Percentiles rank a stretch among this genome's conserved stretches.
These are phyloP conservation scores for Homarus americanus DNA, from an alignment of 1,140 invertebrate species.

Conservation along the genomic window DNA sequence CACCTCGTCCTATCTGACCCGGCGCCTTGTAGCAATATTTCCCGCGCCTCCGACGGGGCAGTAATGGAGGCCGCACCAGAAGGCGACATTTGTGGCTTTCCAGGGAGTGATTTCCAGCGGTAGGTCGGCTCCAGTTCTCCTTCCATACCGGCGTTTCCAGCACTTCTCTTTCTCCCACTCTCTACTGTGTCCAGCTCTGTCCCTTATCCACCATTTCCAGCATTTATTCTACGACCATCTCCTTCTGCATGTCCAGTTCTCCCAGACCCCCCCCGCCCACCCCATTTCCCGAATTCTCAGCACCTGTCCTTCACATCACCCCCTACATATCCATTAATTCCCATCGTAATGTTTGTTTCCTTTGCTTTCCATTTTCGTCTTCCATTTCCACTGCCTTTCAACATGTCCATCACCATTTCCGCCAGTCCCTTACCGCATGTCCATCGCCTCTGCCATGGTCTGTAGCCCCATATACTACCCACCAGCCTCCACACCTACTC, in stretches of 20 bases:
- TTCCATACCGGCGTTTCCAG: neutral
- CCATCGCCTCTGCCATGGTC: too few relatives aligned
- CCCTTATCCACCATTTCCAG: neutral
- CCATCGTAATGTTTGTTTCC: neutral
- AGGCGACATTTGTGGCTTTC: conserved; percentile 38
- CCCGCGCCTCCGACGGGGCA: neutral
- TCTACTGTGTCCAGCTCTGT: neutral
- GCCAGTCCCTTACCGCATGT: too few relatives aligned
- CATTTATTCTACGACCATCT: neutral
- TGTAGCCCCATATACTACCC: too few relatives aligned
- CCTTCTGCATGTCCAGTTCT: neutral
- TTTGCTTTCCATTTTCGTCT: neutral
- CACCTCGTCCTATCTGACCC: neutral
- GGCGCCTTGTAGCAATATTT: conserved; percentile 2
- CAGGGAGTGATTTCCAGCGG: conserved; percentile 8
- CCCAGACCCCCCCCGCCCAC: neutral
- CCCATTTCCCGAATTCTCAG: neutral
- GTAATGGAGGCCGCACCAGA: neutral
- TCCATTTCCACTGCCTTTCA: neutral
- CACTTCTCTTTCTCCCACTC: neutral
- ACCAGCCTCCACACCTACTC: too few relatives aligned
- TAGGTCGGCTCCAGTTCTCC: neutral
- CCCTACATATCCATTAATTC: neutral
- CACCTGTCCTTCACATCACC: neutral
- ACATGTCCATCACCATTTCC: too few relatives aligned